Base-by-base conservation (phyloP, 2,797 vertebrate genomes). In the Darevskia nairensis region DNA sequence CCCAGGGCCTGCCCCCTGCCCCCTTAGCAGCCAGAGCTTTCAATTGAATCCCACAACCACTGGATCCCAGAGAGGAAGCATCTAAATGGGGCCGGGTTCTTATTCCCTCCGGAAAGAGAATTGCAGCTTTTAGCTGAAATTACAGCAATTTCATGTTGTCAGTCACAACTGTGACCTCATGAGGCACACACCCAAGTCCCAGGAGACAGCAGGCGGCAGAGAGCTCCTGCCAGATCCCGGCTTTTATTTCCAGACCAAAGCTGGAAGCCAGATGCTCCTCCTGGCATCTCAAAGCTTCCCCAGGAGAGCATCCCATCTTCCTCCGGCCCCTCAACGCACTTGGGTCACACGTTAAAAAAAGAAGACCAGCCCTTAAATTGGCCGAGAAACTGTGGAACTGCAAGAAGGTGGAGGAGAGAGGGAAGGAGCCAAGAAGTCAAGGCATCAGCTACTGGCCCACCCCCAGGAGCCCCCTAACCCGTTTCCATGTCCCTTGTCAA, bases 161-260 rank as follows among this genome's bases (percentile, higher is more conserved):
- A 91, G 68, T 74, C 82, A 39, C 0, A 88, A 79, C 82, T 44
- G 84, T 44, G 89, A 88, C 90, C 91, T 78, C 93, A 89, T 84
- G 84, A 68, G 82, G 0, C 0, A 81, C 84, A 0, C 0, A 81
- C 84, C 84, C 0, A 29, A 86, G 74, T 17, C 35, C 39, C 2
- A 2, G n/a, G 35, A 23, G 25, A 7, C 6, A 15, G 46, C 0
- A 10, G 6, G 15, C 10, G 19, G 23, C 64, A 41, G 3, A 55
- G 69, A 44, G 6, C 32, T 8, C 13, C 41, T 32, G 61, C 9
- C 84, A 41, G 35, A 41, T 0, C 9, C 8, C 66, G 19, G 29
- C 72, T n/a, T 41, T 46, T 66, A 19, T n/a, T 25, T 17, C 8
- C 61, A 64, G 32, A 32, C 59, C 32, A 50, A 39, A 66, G 8